These are phyloP conservation scores for Leptopilina myrica DNA, from an alignment of 2,888 invertebrate species.

Conservation along the genomic window DNA sequence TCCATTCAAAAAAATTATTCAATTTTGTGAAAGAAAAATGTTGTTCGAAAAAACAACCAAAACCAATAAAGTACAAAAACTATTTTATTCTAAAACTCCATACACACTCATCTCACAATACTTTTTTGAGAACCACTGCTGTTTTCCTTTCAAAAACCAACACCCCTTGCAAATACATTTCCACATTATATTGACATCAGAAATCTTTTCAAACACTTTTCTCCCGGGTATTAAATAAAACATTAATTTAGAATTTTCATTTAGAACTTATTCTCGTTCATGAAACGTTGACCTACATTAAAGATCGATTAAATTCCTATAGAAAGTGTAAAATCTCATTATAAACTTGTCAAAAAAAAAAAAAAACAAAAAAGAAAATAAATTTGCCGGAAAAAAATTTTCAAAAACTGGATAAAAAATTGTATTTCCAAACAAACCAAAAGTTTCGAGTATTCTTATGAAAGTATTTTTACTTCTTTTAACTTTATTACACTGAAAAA, in stretches of 20 bases:
- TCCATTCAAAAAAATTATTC: not conserved
- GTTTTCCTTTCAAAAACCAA: not conserved
- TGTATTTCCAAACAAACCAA: no score
- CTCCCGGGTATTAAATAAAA: not conserved
- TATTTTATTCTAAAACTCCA: not conserved
- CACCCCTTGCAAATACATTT: not conserved
- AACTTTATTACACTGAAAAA: no score
- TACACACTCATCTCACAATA: no score
- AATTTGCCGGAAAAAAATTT: not conserved
- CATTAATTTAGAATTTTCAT: not conserved
- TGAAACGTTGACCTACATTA: not conserved
- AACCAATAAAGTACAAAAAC: not conserved
- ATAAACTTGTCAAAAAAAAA: no score
- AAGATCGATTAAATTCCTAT: slow-evolving; percentile 12
- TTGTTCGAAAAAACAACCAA: not conserved
- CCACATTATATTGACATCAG: not conserved
- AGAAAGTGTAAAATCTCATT: not conserved
- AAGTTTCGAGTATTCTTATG: no score
- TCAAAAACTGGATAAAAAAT: not conserved
- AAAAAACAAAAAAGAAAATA: no score
- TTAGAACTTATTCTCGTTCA: not conserved
- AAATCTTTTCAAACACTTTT: not conserved
- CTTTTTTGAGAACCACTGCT: not conserved
- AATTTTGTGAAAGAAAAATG: no score
- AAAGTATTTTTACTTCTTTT: no score